phyloP scores from a whole-genome alignment of 2,113 vertebrate genomes.

The Cygnus atratus region DNA sequence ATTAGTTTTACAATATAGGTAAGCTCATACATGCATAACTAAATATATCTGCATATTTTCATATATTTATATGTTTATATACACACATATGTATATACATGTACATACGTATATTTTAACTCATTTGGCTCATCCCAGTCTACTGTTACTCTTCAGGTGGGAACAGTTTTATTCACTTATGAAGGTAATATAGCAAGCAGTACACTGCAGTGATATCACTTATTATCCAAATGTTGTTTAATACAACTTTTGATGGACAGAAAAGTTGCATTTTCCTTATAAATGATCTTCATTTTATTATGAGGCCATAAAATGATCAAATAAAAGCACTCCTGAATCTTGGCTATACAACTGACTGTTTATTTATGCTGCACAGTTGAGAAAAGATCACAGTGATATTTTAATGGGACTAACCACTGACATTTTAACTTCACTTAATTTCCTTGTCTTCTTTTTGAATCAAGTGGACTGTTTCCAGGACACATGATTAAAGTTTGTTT shows the following conservation, averaged over 20 bases:
- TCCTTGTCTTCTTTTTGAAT: background rate
- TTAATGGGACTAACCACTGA: conserved; percentile 2
- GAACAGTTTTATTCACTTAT: background rate
- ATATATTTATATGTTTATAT: background rate
- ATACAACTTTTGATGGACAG: conserved; percentile 25
- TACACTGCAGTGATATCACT: background rate
- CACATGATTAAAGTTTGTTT: background rate
- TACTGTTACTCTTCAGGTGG: background rate
- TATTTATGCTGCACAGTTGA: conserved; percentile 17
- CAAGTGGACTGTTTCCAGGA: background rate
- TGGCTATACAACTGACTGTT: background rate
- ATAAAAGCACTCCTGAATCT: conserved; percentile 51
- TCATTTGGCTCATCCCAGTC: background rate
- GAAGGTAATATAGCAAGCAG: background rate
- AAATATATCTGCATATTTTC: background rate
- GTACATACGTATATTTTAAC: background rate
- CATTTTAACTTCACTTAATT: background rate
- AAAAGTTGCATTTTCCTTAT: background rate
- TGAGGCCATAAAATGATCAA: conserved; percentile 35
- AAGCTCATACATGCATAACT: background rate
- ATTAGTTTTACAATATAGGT: background rate
- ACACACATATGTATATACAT: no score
- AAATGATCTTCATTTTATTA: conserved; percentile 53
- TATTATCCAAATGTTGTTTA: background rate
- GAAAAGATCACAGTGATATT: conserved; percentile 27